These are phyloP conservation scores for Meriones psammophilus DNA, from an alignment of 2,797 vertebrate species.

Conservation along the genomic window DNA sequence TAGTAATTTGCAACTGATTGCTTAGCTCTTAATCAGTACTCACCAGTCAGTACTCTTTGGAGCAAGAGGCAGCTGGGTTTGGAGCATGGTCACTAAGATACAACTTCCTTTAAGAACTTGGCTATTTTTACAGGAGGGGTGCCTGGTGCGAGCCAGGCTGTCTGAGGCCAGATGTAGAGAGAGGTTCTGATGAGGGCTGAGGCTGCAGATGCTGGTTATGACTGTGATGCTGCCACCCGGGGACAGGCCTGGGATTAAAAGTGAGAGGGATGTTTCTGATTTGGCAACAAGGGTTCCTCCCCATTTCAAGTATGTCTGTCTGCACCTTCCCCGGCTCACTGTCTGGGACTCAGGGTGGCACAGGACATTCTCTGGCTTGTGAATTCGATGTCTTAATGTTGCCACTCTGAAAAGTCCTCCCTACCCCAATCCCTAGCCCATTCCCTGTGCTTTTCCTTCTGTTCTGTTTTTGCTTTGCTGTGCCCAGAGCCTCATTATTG, in stretches of 20 bases:
- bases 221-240: too few species aligned
- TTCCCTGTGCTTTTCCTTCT: background rate
- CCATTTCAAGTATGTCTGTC: background rate
- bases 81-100: background rate
- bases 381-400: background rate
- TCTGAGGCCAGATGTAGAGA: background rate
- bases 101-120: background rate
- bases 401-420: background rate
- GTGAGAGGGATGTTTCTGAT: background rate
- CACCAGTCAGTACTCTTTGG: constrained; percentile 32
- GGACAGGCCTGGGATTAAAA: background rate
- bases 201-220: background rate
- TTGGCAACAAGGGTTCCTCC: background rate
- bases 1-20: constrained; percentile 64
- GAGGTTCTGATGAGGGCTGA: background rate
- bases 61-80: background rate
- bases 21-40: constrained; percentile 26
- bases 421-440: background rate
- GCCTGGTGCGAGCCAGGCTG: background rate
- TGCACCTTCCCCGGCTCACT: background rate
- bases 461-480: background rate
- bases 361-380: background rate
- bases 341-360: background rate
- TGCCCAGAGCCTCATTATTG: background rate
- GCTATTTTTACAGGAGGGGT: background rate